Percentiles rank a stretch among this genome's conserved stretches.
Conservation (phyloP, 2,888 invertebrate genomes). For the Hetaerina titia region DNA sequence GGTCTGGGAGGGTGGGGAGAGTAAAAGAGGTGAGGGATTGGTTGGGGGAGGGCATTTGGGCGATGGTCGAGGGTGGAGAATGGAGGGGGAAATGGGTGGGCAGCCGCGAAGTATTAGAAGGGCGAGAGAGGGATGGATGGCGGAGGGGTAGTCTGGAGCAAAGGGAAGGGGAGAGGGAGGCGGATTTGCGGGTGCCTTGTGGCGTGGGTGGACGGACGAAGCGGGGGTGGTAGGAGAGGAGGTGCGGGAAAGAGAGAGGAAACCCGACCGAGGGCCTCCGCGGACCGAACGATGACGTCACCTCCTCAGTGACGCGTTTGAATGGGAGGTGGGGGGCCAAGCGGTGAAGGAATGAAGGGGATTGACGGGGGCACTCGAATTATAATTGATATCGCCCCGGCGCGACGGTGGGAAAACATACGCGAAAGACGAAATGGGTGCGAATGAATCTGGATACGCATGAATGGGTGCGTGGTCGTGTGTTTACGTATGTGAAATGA, state of each 20-base stretch:
- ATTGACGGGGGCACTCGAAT: neutral
- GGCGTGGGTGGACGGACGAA: conserved; percentile 4
- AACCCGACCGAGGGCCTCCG: neutral
- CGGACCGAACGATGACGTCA: conserved; percentile 9
- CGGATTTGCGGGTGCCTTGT: neutral
- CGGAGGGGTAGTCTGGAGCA: neutral
- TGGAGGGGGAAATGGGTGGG: neutral
- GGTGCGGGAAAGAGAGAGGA: neutral
- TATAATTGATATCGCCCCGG: neutral
- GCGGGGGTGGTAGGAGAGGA: neutral
- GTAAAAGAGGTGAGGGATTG: neutral
- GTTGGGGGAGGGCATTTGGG: neutral
- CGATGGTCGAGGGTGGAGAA: neutral
- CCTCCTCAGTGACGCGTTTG: conserved; percentile 13
- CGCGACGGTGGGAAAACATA: neutral
- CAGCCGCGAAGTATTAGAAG: conserved; percentile 12
- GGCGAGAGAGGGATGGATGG: neutral
- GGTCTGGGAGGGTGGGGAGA: neutral
- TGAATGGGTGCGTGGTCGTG: neutral
- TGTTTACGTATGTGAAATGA: neutral
- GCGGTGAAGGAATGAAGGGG: neutral
- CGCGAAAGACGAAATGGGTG: neutral
- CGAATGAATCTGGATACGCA: neutral
- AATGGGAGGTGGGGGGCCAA: neutral
- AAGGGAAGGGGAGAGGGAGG: neutral